Conservation (phyloP, 2,113 vertebrate species). For the Ceuthmochares aereus region DNA sequence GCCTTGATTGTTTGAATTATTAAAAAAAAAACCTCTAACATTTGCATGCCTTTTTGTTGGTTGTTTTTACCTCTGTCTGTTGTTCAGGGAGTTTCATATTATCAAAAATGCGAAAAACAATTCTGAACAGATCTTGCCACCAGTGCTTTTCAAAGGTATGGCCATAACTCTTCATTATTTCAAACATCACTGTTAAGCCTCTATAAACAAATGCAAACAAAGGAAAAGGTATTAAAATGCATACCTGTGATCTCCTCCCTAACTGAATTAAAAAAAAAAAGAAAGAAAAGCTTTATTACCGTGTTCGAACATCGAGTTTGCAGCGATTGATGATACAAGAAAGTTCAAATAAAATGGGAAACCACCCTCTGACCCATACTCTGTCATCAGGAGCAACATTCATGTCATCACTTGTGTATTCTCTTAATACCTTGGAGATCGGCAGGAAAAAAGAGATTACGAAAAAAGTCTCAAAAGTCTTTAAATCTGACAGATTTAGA, state of each 20-base stretch:
- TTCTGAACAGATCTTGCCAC: constrained; percentile 98
- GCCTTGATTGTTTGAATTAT: background rate
- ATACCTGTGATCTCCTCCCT: background rate
- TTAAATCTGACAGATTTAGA: background rate
- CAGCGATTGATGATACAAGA: constrained; percentile 98
- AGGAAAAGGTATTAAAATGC: background rate
- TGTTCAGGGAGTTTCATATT: constrained; percentile 99
- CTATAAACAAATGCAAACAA: constrained; percentile 72
- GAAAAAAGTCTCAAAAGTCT: background rate
- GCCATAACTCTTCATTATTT: constrained; percentile 99
- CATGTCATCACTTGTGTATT: constrained; percentile 99
- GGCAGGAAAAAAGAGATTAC: background rate
- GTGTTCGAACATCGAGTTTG: constrained; percentile 94
- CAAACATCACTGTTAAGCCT: constrained; percentile 98
- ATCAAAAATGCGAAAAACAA: constrained; percentile 97
- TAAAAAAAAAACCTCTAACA: background rate
- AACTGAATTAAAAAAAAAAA: background rate
- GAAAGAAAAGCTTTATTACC: constrained; percentile 67
- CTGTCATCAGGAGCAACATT: constrained; percentile 95
- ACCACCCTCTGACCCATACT: constrained; percentile 98
- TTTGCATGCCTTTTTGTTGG: background rate
- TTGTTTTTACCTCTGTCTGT: constrained; percentile 88
- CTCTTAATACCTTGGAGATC: constrained; percentile 85
- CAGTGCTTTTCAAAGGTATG: constrained; percentile 96
- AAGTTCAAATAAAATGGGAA: constrained; percentile 96